Evolutionary conservation across 2,113 vertebrate genomes (phyloP).

Genomic region (Puma concolor): DNA sequence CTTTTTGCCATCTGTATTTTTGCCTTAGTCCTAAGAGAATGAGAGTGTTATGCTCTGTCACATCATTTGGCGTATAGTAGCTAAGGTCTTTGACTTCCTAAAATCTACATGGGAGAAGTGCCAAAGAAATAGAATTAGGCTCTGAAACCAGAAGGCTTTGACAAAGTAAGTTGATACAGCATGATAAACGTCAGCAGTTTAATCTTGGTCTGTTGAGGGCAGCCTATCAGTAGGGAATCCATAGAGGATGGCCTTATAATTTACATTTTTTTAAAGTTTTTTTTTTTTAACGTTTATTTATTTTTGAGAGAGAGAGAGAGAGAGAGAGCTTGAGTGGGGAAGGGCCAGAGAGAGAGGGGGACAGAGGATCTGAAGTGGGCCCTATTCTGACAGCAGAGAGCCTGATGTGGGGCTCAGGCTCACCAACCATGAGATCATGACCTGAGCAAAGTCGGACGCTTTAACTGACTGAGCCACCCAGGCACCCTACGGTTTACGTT

Average conservation of each 20-base stretch:
- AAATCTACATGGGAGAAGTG: background rate
- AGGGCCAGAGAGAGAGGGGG: no score
- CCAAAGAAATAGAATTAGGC: background rate
- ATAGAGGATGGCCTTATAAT: background rate
- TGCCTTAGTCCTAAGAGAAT: background rate
- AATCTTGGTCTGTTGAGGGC: background rate
- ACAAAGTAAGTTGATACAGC: background rate
- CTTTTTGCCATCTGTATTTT: background rate
- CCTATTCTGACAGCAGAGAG: no score
- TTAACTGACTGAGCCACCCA: background rate
- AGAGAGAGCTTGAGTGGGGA: no score
- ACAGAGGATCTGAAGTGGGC: no score
- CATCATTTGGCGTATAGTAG: background rate
- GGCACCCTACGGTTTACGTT: background rate
- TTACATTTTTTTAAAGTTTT: background rate
- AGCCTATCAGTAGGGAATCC: background rate
- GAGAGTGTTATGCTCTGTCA: background rate
- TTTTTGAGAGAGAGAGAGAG: no score
- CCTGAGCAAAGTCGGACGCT: no score
- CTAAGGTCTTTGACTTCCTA: background rate
- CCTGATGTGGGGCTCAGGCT: no score
- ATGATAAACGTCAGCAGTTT: background rate
- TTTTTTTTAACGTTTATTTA: no score
- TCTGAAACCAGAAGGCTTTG: background rate
- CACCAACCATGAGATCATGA: no score